phyloP scores from a whole-genome alignment of 2,113 vertebrate genomes.

The Todiramphus chloris region DNA sequence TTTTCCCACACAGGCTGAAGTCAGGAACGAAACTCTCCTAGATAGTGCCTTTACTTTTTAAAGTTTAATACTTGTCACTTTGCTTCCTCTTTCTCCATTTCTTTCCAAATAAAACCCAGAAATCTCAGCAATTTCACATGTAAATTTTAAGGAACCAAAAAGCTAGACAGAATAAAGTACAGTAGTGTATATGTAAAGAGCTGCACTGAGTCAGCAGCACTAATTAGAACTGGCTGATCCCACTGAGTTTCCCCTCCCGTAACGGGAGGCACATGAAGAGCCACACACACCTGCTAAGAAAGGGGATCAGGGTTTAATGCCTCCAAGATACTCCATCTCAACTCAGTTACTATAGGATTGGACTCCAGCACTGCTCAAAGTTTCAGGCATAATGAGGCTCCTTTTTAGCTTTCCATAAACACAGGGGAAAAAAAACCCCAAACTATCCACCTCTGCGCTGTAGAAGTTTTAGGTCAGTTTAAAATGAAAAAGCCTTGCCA shows the following conservation, averaged over 20 bases:
- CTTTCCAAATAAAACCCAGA: background rate
- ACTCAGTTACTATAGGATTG: too few relatives aligned
- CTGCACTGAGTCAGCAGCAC: background rate
- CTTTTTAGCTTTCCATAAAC: background rate
- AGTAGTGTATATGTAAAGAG: background rate
- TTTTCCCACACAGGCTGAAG: background rate
- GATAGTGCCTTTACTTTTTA: background rate
- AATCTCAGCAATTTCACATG: background rate
- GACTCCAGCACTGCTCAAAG: background rate
- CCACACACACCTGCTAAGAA: background rate
- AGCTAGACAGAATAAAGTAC: background rate
- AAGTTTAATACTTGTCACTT: background rate
- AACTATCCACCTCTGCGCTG: background rate
- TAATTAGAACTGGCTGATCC: background rate
- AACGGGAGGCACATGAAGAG: background rate
- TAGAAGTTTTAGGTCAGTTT: background rate
- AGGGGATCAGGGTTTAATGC: background rate
- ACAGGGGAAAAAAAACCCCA: background rate
- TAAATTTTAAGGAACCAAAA: background rate
- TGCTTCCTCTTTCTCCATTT: background rate
- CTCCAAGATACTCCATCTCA: background rate
- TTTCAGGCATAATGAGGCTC: background rate
- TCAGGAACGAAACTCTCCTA: background rate
- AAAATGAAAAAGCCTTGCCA: background rate
- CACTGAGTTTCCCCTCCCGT: background rate